phyloP scores from a whole-genome alignment of 2,888 invertebrate genomes.

The Clitarchus hookeri region DNA sequence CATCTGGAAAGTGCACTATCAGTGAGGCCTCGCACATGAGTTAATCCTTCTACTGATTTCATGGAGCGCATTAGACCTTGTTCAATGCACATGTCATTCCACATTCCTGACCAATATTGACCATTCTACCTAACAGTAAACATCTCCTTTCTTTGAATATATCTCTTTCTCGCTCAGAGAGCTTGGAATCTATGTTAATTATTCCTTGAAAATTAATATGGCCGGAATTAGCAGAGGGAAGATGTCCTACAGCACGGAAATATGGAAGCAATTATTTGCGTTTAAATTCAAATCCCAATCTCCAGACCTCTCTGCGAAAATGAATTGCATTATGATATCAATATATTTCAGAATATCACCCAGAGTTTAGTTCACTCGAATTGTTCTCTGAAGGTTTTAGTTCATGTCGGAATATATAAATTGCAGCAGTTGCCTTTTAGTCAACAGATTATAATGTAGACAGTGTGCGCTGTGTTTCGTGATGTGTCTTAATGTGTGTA shows the following conservation, averaged over 20 bases:
- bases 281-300: too few relatives aligned
- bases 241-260: background rate
- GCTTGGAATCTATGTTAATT: too few relatives aligned
- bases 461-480: too few relatives aligned
- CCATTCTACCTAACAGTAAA: background rate
- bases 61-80: conserved; percentile 5
- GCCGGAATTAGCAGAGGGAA: background rate
- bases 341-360: too few relatives aligned
- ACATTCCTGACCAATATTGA: background rate
- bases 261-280: too few relatives aligned
- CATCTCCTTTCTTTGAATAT: background rate
- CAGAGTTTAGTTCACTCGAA: too few relatives aligned
- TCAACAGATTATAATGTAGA: too few relatives aligned
- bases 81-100: background rate
- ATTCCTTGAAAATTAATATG: background rate
- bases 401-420: too few relatives aligned
- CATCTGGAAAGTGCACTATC: background rate
- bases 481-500: too few relatives aligned
- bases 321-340: too few relatives aligned
- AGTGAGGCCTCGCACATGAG: background rate
- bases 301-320: background rate
- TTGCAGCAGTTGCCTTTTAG: too few relatives aligned
- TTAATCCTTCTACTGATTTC: background rate
- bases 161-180: background rate
- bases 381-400: too few relatives aligned